Evolutionary conservation across 2,888 invertebrate genomes (phyloP).

Genomic region (Diarsia mendica): DNA sequence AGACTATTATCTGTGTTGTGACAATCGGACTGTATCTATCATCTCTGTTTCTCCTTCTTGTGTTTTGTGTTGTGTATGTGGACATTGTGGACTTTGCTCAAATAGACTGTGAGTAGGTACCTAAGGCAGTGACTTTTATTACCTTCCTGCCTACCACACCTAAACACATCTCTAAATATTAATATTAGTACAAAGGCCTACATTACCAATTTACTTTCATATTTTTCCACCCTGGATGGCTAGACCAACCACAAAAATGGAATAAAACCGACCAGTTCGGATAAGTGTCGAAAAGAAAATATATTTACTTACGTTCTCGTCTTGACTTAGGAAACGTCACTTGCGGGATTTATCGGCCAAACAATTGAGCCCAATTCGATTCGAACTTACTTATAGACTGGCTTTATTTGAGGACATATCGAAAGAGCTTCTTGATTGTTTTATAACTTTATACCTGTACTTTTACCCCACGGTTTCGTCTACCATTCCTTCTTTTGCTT

Average conservation of each 20-base stretch:
- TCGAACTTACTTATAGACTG: conserved; percentile 22
- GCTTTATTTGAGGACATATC: conserved; percentile 30
- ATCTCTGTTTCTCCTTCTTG: too few species aligned
- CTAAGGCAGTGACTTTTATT: too few species aligned
- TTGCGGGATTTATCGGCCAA: conserved; percentile 55
- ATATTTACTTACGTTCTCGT: conserved; percentile 52
- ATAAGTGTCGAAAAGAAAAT: conserved; percentile 36
- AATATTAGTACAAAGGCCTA: too few species aligned
- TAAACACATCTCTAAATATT: too few species aligned
- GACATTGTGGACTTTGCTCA: too few species aligned
- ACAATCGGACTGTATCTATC: too few species aligned
- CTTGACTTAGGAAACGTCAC: conserved; percentile 52
- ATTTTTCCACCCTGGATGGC: neutral
- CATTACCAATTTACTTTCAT: neutral
- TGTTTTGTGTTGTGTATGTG: too few species aligned
- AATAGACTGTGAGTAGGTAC: too few species aligned
- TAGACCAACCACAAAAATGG: neutral
- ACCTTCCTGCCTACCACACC: too few species aligned
- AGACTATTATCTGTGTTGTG: too few species aligned
- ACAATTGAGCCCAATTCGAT: conserved; percentile 42
- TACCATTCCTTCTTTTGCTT: neutral
- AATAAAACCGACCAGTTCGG: conserved; percentile 10
- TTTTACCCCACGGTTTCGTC: neutral
- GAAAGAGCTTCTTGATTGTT: conserved; percentile 18
- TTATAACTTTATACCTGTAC: neutral